Conservation (phyloP, 2,888 invertebrate genomes). For the Crepidodera aurea region DNA sequence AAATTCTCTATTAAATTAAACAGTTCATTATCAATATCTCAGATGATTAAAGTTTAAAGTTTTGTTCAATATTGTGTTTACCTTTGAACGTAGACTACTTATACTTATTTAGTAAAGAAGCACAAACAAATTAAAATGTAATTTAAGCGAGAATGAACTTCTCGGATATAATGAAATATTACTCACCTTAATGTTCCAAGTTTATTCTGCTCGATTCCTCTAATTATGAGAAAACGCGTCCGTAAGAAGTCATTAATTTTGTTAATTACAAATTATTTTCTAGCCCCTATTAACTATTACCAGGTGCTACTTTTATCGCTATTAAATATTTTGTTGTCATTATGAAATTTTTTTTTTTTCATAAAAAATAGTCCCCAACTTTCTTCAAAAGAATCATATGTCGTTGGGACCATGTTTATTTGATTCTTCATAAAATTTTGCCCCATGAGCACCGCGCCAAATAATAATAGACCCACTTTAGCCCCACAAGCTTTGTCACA, state of each 20-base stretch:
- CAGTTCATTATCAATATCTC: no score
- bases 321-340: neutral
- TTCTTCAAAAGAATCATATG: no score
- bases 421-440: no score
- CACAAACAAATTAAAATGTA: constrained; percentile 24
- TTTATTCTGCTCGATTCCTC: constrained; percentile 9
- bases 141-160: constrained; percentile 9
- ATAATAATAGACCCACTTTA: no score
- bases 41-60: neutral
- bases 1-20: no score
- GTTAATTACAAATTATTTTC: constrained; percentile 15
- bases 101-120: constrained; percentile 9
- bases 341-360: no score
- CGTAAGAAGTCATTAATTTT: constrained; percentile 27
- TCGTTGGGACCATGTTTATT: no score
- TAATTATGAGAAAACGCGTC: constrained; percentile 13
- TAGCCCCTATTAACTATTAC: neutral
- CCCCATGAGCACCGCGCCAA: no score
- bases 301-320: neutral
- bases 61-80: neutral
- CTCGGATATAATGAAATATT: constrained; percentile 1
- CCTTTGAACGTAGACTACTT: neutral
- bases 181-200: constrained; percentile 7
- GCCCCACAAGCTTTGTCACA: no score
- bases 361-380: no score